A percentile compares a stretch with the other conserved stretches of the same genome.
These are phyloP conservation scores for Crematogaster levior DNA, from an alignment of 2,888 invertebrate genomes.

Conservation along the genomic window DNA sequence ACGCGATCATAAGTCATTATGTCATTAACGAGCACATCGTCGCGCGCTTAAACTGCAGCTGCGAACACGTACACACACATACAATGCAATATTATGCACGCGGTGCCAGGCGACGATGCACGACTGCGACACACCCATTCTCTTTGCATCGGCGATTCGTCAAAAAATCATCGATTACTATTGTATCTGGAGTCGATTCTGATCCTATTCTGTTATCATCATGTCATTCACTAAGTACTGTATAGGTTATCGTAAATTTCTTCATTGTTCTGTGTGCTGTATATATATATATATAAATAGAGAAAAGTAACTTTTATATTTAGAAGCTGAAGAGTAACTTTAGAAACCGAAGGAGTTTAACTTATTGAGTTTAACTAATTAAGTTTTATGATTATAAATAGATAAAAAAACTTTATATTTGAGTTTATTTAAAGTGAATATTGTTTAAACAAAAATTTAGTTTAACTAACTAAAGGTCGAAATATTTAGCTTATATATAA, in stretches of 20 bases:
- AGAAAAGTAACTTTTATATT: background rate
- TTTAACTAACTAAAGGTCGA: background rate
- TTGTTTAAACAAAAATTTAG: background rate
- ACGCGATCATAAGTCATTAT: conserved; percentile 45
- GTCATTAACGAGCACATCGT: conserved; percentile 63
- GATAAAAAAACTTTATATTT: background rate
- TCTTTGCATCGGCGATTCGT: conserved; percentile 56
- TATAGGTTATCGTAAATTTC: background rate
- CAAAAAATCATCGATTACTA: background rate
- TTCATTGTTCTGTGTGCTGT: background rate
- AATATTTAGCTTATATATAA: no score
- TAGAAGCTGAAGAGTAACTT: background rate
- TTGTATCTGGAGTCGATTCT: conserved; percentile 21
- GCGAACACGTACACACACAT: conserved; percentile 20
- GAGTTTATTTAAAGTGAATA: background rate
- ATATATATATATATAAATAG: background rate
- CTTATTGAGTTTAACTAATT: no score
- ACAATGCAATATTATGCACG: conserved; percentile 56
- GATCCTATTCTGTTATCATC: conserved; percentile 14
- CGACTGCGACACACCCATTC: conserved; percentile 65
- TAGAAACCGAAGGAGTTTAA: background rate
- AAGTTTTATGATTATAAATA: background rate
- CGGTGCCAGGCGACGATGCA: conserved; percentile 64
- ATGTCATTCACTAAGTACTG: background rate
- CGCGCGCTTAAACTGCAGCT: conserved; percentile 60